These are phyloP conservation scores for Uropsilus gracilis DNA, from an alignment of 2,113 vertebrate genomes.

Conservation along the genomic window DNA sequence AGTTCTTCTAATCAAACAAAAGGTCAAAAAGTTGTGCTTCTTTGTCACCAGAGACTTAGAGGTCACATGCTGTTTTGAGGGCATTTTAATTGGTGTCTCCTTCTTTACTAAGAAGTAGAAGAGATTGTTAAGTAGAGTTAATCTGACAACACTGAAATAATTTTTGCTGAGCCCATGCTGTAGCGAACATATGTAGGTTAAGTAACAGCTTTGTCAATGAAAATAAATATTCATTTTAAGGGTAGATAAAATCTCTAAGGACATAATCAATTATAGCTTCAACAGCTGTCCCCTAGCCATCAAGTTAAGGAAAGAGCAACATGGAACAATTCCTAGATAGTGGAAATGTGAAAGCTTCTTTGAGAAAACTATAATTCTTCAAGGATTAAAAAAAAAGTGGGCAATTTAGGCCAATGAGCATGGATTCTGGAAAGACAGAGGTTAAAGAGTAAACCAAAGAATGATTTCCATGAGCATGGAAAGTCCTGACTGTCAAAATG, in stretches of 20 bases:
- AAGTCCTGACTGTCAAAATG: neutral
- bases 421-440: neutral
- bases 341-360: neutral
- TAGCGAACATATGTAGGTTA: neutral
- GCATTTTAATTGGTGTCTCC: neutral
- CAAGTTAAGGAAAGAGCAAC: neutral
- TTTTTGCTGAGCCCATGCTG: neutral
- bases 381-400: neutral
- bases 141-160: neutral
- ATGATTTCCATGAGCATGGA: neutral
- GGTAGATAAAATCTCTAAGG: neutral
- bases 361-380: neutral
- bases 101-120: slow-evolving; percentile 7
- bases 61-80: neutral
- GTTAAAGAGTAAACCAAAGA: slow-evolving; percentile 9
- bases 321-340: neutral
- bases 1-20: neutral
- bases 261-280: too few relatives aligned
- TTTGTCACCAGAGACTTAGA: neutral
- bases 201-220: neutral
- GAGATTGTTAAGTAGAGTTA: neutral
- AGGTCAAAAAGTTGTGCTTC: neutral
- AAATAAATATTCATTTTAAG: neutral
- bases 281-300: neutral
- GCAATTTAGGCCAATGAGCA: neutral